Conservation (phyloP, 2,113 vertebrate genomes). For the Etheostoma cragini region DNA sequence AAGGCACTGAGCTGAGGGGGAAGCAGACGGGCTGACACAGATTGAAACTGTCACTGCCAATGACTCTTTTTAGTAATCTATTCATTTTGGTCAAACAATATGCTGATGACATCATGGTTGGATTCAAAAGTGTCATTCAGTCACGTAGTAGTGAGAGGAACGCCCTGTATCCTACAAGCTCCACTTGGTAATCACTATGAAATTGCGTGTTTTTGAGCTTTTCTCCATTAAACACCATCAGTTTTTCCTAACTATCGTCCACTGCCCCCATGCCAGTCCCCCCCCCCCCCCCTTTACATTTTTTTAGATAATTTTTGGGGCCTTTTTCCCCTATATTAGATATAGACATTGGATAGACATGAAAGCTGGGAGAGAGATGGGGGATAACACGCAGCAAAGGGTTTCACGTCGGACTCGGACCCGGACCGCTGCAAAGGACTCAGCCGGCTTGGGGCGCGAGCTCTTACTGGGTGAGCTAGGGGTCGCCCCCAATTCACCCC, state of each 20-base stretch:
- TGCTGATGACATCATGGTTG: neutral
- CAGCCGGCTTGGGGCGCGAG: no score
- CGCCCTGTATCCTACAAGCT: neutral
- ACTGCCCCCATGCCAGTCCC: neutral
- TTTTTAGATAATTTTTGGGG: no score
- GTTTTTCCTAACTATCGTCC: neutral
- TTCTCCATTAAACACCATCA: neutral
- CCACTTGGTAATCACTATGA: neutral
- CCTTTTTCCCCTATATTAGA: no score
- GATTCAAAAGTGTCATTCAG: neutral
- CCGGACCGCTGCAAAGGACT: no score
- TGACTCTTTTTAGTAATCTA: slow-evolving; percentile 1
- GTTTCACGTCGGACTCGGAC: no score
- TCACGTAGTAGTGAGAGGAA: neutral
- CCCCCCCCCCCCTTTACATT: no score
- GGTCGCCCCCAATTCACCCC: neutral
- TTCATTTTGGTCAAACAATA: neutral
- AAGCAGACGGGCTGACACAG: slow-evolving; percentile 30
- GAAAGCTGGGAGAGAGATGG: no score
- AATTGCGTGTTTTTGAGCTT: neutral
- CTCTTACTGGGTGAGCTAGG: no score
- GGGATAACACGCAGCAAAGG: no score
- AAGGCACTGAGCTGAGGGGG: slow-evolving; percentile 31
- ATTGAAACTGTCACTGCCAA: slow-evolving; percentile 35
- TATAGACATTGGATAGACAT: no score